Percentiles rank a stretch among this genome's conserved stretches.
phyloP scores from a whole-genome alignment of 2,888 invertebrate species.

The Cryptocephalus primarius region DNA sequence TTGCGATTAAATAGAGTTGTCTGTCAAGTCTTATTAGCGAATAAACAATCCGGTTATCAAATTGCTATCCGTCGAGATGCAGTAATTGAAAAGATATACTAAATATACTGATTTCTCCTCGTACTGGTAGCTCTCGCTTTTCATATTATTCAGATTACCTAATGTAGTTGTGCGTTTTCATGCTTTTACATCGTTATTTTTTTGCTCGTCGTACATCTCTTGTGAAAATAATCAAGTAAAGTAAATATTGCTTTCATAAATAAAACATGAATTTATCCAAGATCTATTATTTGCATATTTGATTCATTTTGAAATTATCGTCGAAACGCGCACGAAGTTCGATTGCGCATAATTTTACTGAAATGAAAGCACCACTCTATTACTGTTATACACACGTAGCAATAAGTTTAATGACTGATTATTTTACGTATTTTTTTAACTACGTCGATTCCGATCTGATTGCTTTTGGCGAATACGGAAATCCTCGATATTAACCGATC shows the following conservation, averaged over 20 bases:
- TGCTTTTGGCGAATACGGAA: conserved; percentile 11
- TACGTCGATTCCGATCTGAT: conserved; percentile 6
- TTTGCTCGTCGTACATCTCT: conserved; percentile 19
- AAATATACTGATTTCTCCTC: too few species aligned
- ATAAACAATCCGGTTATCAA: neutral
- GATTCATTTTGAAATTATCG: conserved; percentile 31
- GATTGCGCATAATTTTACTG: conserved; percentile 12
- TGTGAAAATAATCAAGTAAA: conserved; percentile 36
- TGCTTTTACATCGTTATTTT: conserved; percentile 31
- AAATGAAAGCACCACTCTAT: conserved; percentile 10
- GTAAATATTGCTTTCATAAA: conserved; percentile 39
- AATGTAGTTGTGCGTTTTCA: conserved; percentile 23
- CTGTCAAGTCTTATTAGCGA: neutral
- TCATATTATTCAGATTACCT: neutral
- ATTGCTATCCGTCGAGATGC: neutral
- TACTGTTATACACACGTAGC: conserved; percentile 14
- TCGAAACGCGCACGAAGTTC: conserved; percentile 18
- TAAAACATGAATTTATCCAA: conserved; percentile 36
- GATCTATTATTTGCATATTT: conserved; percentile 39
- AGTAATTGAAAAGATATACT: too few species aligned
- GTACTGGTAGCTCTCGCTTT: too few species aligned
- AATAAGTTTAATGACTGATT: conserved; percentile 15
- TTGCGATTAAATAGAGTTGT: too few species aligned
- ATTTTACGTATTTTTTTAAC: conserved; percentile 11
- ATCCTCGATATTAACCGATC: conserved; percentile 1